Base-by-base conservation (phyloP, 2,113 vertebrate species). In the Ailuropoda melanoleuca region DNA sequence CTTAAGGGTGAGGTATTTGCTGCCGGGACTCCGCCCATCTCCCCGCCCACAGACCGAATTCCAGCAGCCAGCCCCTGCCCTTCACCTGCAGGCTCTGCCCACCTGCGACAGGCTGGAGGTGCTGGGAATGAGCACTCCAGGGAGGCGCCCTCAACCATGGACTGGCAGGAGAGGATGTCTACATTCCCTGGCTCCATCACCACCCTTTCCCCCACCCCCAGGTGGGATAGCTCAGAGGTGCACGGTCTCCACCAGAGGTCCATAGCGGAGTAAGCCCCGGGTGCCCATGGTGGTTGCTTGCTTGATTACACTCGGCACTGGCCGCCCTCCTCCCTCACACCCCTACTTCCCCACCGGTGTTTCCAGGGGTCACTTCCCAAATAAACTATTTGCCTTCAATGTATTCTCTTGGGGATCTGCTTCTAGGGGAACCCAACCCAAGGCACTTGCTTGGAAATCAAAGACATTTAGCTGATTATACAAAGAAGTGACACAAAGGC, bases 61-160 rank as follows among this genome's bases (percentile, higher is more conserved):
- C 86, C 80, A 81, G 56, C 31, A 24, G 66, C 66, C 75, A 24
- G 29, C 75, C 77, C 87, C 91, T 77, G 82, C 66, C 87, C 43
- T 82, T 53, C 13, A 37, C 39, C 87, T 58, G 26, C 0, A 2
- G 48, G 62, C 53, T 56, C 81, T 58, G 37, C 39, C 74, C 60
- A 62, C 56, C 55, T 80, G 31, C 0, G 3, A 62, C 62, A 86
- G 62, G 86, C 46, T 39, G 11, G 34, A 48, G 53, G 29, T 34
- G 53, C 70, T 80, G 74, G 34, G 48, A 90, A 90, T 8, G 10
- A 70, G 31, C n/a, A 26, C 29, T 31, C 72, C 55, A 34, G 86
- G 72, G 53, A 70, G 29, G 23, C 2, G 15, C 90, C 24, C 6
- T 55, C 84, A 9, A 29, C 50, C 56, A 3, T 4, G 26, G 56